Evolutionary conservation across 2,113 vertebrate species (phyloP).

Genomic region (Pluvialis apricaria): DNA sequence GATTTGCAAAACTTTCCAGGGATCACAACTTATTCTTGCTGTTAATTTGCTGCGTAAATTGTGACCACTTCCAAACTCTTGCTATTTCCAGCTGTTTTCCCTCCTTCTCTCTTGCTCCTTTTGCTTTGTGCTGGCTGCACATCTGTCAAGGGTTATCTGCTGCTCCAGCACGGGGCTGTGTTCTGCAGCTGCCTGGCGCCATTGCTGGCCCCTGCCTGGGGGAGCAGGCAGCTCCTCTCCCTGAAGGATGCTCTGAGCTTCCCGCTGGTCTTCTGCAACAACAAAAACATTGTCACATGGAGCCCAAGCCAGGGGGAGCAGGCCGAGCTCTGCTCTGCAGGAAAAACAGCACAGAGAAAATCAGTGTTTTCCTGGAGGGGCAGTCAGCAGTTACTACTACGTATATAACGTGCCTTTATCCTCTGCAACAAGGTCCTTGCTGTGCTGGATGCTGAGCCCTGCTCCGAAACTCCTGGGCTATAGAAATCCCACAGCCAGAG

Average conservation of each 20-base stretch:
- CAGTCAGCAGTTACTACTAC: background rate
- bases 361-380: background rate
- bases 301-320: background rate
- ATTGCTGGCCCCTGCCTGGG: background rate
- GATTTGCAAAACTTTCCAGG: background rate
- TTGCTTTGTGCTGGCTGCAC: background rate
- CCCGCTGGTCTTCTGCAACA: background rate
- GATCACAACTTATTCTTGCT: background rate
- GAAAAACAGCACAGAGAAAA: background rate
- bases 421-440: background rate
- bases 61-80: background rate
- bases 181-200: background rate
- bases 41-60: background rate
- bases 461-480: background rate
- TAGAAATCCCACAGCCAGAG: background rate
- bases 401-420: background rate
- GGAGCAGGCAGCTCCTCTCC: background rate
- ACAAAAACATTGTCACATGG: background rate
- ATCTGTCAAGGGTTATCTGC: background rate
- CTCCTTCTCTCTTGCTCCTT: background rate
- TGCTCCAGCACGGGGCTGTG: background rate
- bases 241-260: background rate
- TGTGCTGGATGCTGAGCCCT: background rate
- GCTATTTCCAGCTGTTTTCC: constrained; percentile 2
- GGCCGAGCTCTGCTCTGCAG: background rate